A percentile compares a stretch with the other conserved stretches of the same genome.
Evolutionary conservation across 2,888 invertebrate genomes (phyloP).

Genomic region (Acanthoscelides obtectus): DNA sequence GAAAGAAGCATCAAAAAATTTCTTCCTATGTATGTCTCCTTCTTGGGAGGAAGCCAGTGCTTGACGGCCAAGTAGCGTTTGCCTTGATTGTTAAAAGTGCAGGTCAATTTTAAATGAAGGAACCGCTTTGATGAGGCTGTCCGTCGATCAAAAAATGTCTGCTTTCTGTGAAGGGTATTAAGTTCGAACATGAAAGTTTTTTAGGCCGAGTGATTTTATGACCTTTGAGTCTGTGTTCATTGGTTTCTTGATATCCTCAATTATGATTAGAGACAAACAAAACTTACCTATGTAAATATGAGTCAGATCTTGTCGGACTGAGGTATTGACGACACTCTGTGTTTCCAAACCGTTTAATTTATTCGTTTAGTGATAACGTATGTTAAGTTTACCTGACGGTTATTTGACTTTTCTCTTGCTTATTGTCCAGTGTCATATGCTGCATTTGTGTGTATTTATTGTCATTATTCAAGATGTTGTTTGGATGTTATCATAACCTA

Average conservation of each 20-base stretch:
- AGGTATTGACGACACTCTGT: constrained; percentile 31
- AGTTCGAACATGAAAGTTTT: no score
- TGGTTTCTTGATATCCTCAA: neutral
- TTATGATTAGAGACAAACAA: neutral
- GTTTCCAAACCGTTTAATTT: constrained; percentile 36
- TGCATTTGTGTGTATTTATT: constrained; percentile 45
- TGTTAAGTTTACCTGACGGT: constrained; percentile 26
- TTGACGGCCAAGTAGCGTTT: no score
- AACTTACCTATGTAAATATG: constrained; percentile 5
- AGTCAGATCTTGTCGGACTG: constrained; percentile 9
- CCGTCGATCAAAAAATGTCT: no score
- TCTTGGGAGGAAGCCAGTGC: no score
- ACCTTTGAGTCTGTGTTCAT: neutral
- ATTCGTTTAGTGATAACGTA: constrained; percentile 30
- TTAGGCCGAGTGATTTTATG: no score
- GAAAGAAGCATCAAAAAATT: no score
- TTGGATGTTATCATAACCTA: constrained; percentile 46
- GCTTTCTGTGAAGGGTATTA: no score
- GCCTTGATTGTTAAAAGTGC: no score
- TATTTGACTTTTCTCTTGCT: constrained; percentile 44
- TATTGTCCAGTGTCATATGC: constrained; percentile 50
- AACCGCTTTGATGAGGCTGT: no score
- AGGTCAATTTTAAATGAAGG: no score
- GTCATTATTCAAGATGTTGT: constrained; percentile 44
- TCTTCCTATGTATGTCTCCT: no score